Percentiles rank a stretch among this genome's conserved stretches.
phyloP scores from a whole-genome alignment of 2,888 invertebrate species.

The Cheiracanthium punctorium region DNA sequence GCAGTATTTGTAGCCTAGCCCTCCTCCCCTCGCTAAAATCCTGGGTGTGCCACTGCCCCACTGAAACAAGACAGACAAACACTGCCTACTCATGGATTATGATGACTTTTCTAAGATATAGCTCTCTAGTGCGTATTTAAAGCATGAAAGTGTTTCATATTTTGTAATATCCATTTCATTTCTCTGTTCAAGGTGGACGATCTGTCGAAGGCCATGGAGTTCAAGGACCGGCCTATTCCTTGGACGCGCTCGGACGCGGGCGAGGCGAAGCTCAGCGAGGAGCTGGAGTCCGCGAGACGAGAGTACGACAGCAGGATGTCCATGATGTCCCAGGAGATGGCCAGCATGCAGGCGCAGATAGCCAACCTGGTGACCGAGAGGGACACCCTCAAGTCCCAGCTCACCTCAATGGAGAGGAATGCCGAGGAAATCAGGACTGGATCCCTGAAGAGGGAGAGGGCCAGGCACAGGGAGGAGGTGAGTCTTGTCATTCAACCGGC shows the following conservation, averaged over 20 bases:
- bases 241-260: background rate
- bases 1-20: too few species aligned
- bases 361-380: slow-evolving; percentile 89
- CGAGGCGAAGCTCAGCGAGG: slow-evolving; percentile 4
- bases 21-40: too few species aligned
- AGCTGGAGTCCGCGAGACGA: slow-evolving; percentile 52
- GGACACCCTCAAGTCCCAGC: slow-evolving; percentile 91
- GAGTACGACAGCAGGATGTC: slow-evolving; percentile 90
- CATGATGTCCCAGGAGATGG: slow-evolving; percentile 87
- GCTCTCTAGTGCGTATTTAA: too few species aligned
- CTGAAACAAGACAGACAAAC: too few species aligned
- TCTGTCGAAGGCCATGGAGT: slow-evolving; percentile 25
- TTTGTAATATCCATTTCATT: too few species aligned
- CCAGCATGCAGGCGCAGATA: slow-evolving; percentile 87
- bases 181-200: slow-evolving; percentile 36
- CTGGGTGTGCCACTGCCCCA: too few species aligned
- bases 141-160: too few species aligned
- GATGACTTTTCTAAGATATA: too few species aligned
- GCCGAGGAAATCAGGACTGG: slow-evolving; percentile 84
- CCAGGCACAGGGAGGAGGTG: slow-evolving; percentile 68
- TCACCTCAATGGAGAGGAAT: slow-evolving; percentile 86
- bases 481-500: too few species aligned
- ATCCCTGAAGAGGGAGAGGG: slow-evolving; percentile 64
- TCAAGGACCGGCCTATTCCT: background rate
- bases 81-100: too few species aligned